Percentiles rank a stretch among this genome's conserved stretches.
Evolutionary conservation across 2,113 vertebrate genomes (phyloP).

Genomic region (Narcine bancroftii): DNA sequence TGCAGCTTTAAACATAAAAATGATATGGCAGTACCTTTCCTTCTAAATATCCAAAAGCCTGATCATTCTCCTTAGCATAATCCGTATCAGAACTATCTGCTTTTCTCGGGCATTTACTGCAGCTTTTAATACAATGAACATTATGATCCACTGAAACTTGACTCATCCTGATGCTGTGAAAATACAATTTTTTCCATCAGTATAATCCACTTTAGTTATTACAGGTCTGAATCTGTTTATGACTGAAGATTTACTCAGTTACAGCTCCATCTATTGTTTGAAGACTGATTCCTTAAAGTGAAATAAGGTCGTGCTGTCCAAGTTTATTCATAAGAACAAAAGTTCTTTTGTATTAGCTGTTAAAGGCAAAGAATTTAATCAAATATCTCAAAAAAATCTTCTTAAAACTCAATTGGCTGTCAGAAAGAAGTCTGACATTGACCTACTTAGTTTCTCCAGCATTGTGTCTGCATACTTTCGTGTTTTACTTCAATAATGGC

Average conservation of each 20-base stretch:
- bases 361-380: neutral
- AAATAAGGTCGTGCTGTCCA: neutral
- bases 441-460: no score
- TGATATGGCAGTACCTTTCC: neutral
- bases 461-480: no score
- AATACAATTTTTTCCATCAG: conserved; percentile 19
- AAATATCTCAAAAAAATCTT: neutral
- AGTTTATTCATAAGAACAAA: neutral
- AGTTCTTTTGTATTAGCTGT: neutral
- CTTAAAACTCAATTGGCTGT: no score
- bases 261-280: neutral
- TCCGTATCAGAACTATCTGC: conserved; percentile 1
- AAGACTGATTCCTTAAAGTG: neutral
- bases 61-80: conserved; percentile 11
- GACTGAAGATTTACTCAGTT: neutral
- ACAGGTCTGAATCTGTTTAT: neutral
- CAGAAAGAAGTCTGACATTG: no score
- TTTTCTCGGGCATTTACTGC: neutral
- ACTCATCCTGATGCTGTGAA: neutral
- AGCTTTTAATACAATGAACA: conserved; percentile 29
- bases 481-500: neutral
- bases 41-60: conserved; percentile 13
- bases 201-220: conserved; percentile 21
- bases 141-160: neutral
- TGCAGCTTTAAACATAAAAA: neutral